Conservation (phyloP, 53 echinoderm and acorn worm species). For the Luidia sarsii region DNA sequence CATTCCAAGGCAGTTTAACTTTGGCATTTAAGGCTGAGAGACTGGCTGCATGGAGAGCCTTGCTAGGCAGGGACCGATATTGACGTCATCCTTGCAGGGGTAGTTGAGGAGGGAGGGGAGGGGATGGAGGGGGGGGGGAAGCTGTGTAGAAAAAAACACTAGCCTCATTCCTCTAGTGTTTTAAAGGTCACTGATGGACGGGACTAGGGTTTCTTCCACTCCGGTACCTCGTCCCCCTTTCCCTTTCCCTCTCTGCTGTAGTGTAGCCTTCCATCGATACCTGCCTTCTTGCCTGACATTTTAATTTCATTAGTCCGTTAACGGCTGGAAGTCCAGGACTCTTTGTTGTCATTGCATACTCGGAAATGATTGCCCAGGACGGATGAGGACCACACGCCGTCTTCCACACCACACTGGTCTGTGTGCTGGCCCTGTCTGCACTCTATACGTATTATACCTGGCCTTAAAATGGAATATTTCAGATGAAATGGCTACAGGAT, state of each 20-base stretch:
- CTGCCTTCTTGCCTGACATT: constrained; percentile 30
- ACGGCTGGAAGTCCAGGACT: constrained; percentile 37
- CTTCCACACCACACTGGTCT: neutral
- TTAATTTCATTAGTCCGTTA: constrained; percentile 52
- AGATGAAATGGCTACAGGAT: constrained; percentile 21
- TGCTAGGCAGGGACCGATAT: too few relatives aligned
- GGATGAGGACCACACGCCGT: neutral
- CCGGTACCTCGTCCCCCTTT: neutral
- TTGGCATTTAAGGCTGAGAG: constrained; percentile 51
- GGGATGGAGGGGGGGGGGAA: too few relatives aligned
- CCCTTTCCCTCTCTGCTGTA: neutral
- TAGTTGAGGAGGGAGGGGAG: too few relatives aligned
- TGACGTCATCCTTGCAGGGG: constrained; percentile 47
- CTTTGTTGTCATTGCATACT: constrained; percentile 50
- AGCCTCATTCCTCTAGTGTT: constrained; percentile 25
- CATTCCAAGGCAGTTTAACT: neutral
- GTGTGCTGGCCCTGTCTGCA: neutral
- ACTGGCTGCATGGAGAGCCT: too few relatives aligned
- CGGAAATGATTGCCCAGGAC: constrained; percentile 35
- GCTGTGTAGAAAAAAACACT: too few relatives aligned
- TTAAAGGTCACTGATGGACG: constrained; percentile 38
- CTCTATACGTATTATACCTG: neutral
- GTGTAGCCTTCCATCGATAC: too few relatives aligned
- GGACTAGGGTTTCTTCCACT: neutral
- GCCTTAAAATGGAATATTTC: constrained; percentile 40